Conservation (phyloP, 2,888 invertebrate genomes). For the Chrysolina oricalcia region DNA sequence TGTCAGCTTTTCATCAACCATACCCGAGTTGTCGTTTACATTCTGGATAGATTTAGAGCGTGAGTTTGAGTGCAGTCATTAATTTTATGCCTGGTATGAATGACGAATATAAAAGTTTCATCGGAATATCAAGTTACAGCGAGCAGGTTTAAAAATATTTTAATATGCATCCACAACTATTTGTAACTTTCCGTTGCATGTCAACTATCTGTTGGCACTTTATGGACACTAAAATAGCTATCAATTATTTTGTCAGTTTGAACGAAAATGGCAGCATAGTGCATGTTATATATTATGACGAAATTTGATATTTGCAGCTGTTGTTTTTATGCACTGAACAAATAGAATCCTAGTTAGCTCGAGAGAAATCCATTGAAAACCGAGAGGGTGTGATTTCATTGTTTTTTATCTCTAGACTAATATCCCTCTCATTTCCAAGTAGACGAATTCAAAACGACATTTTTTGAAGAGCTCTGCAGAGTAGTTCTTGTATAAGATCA, state of each 20-base stretch:
- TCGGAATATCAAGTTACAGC: slow-evolving; percentile 27
- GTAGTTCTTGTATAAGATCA: no score
- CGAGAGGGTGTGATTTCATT: background rate
- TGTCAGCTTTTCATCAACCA: slow-evolving; percentile 41
- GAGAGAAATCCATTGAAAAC: background rate
- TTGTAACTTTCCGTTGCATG: slow-evolving; percentile 36
- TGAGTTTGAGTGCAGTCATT: slow-evolving; percentile 36
- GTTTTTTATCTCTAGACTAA: background rate
- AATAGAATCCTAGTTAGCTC: background rate
- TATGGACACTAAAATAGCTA: slow-evolving; percentile 47
- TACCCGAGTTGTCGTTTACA: slow-evolving; percentile 41
- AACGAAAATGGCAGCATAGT: slow-evolving; percentile 32
- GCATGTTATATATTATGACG: slow-evolving; percentile 1
- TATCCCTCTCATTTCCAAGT: no score
- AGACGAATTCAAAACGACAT: no score
- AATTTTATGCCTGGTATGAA: slow-evolving; percentile 36
- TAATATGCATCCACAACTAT: slow-evolving; percentile 35
- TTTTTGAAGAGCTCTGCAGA: no score
- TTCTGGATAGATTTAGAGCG: slow-evolving; percentile 34
- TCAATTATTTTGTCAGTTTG: slow-evolving; percentile 44
- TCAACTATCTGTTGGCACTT: slow-evolving; percentile 47
- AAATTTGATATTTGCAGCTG: slow-evolving; percentile 23
- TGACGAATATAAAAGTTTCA: slow-evolving; percentile 39
- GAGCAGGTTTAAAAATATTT: slow-evolving; percentile 36
- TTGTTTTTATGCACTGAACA: slow-evolving; percentile 6